phyloP scores from a whole-genome alignment of 2,888 invertebrate species.

The Mactromeris polynyma region DNA sequence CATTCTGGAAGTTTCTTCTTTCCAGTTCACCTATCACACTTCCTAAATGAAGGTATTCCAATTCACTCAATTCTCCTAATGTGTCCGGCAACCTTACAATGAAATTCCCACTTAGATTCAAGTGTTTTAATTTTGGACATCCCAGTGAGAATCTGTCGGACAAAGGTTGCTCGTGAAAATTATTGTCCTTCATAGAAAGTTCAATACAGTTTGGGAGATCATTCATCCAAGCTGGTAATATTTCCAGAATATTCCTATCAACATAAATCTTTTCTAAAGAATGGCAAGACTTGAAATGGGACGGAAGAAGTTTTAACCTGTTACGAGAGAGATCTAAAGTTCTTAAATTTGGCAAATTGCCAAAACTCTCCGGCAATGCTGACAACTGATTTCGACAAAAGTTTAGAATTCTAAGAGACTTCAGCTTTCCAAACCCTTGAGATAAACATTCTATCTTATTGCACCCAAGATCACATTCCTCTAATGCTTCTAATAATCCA shows the following conservation, averaged over 20 bases:
- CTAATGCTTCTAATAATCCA: slow-evolving; percentile 70
- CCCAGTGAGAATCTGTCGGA: slow-evolving; percentile 71
- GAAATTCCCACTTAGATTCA: slow-evolving; percentile 82
- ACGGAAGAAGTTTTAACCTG: slow-evolving; percentile 72
- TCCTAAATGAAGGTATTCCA: slow-evolving; percentile 81
- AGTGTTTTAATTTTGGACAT: slow-evolving; percentile 70
- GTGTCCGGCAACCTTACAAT: slow-evolving; percentile 78
- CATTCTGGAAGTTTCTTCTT: slow-evolving; percentile 82
- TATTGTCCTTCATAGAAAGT: slow-evolving; percentile 78
- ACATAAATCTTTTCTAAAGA: slow-evolving; percentile 74
- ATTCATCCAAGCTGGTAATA: slow-evolving; percentile 77
- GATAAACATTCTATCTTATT: slow-evolving; percentile 73
- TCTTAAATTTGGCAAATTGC: slow-evolving; percentile 71
- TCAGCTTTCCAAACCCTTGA: slow-evolving; percentile 74
- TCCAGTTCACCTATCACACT: slow-evolving; percentile 83
- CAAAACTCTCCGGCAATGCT: slow-evolving; percentile 74
- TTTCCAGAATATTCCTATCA: slow-evolving; percentile 73
- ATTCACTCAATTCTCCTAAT: slow-evolving; percentile 74
- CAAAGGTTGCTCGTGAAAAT: slow-evolving; percentile 70
- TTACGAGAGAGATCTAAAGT: slow-evolving; percentile 80
- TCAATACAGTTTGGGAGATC: slow-evolving; percentile 69
- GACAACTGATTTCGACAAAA: slow-evolving; percentile 75
- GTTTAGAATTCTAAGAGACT: slow-evolving; percentile 74
- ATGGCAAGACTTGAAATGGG: slow-evolving; percentile 68
- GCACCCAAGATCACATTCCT: slow-evolving; percentile 72